Base-by-base conservation (phyloP, 2,797 vertebrate species). In the Chromobotia macracanthus region DNA sequence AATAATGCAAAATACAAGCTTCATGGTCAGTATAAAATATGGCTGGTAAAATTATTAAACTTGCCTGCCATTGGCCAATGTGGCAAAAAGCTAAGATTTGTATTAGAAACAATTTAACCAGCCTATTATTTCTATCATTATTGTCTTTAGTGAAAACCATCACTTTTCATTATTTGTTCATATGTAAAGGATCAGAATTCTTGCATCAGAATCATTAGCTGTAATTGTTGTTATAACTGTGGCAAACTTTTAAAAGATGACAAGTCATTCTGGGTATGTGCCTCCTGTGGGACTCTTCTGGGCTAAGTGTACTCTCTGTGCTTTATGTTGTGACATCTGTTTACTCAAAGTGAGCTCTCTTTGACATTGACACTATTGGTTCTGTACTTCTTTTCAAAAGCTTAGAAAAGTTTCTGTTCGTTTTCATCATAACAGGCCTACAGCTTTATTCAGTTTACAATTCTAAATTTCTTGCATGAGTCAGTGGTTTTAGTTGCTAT, bases 211-310 rank as follows among this genome's bases (percentile, higher is more conserved):
- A 38, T 63, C 44, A 61, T 77, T 69, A 61, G 23, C 44, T 78
- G 25, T 78, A 41, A 70, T 63, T 70, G 65, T 69, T 77, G 53
- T 12, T 21, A 60, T 53, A 75, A 75, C 55, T 60, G 66, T 61
- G 75, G 75, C 38, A 68, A 58, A 48, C 75, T 31, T 60, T 31
- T 56, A 19, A 50, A 70, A 41, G 75, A 46, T 70, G 66, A 70
- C 19, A 78, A 70, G 66, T 51, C 55, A 50, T 63, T 46, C 66
- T 63, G 56, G 28, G 53, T 50, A 41, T 77, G 55, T 41, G 28
- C 15, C 25, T 46, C 44, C 50, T 70, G 25, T 70, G 56, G 56
- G 56, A 46, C 10, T 41, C 38, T 7, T 61, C 38, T 23, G n/a
- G 44, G 44, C 61, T 70, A 61, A 23, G 64, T 48, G 64, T 56